Base-by-base conservation (phyloP, 2,888 invertebrate species). In the Ypsolopha sequella region DNA sequence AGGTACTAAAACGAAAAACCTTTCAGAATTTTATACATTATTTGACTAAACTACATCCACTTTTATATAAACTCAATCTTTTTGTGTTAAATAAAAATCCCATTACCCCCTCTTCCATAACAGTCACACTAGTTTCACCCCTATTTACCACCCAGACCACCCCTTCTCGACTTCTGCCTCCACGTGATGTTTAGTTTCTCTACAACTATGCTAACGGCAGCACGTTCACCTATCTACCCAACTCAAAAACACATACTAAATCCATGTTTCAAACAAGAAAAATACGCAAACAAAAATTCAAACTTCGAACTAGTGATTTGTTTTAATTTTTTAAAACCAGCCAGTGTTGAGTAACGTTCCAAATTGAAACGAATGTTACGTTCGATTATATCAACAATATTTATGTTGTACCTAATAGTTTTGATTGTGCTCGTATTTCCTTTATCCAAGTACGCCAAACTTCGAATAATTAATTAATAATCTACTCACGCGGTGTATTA, bases 401-500 rank as follows among this genome's bases (percentile, higher is more conserved):
- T 86, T 55, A 69, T 85, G 66, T 59, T 81, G 9, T 86, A 85
- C 60, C 61, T 86, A 44, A 66, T 86, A 54, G 70, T 79, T 43
- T 58, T 85, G n/a, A 54, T 82, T 1, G 66, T 81, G 6, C 54
- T 85, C 6, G 66, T 81, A 43, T 85, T 86, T 55, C 82, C 85
- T 9, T 56, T 85, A 55, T 85, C 85, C 2, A 80, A 75, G 54
- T 81, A 85, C 57, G 73, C 66, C 8, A 50, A 41, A 74, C 65
- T 52, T 48, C 52, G 24, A 51, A 48, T 24, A 24, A 24, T 24
- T 24, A 2, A 24, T 24, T 24, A 24, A 24, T 24, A n/a, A n/a
- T n/a, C n/a, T 24, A 24, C 24, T 24, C 2, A 24, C 24, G 24
- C 24, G 24, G 24, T 24, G 24, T 24, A 24, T 3, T 4, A 24